phyloP scores from a whole-genome alignment of 2,888 invertebrate species.

The Thecophora atra region DNA sequence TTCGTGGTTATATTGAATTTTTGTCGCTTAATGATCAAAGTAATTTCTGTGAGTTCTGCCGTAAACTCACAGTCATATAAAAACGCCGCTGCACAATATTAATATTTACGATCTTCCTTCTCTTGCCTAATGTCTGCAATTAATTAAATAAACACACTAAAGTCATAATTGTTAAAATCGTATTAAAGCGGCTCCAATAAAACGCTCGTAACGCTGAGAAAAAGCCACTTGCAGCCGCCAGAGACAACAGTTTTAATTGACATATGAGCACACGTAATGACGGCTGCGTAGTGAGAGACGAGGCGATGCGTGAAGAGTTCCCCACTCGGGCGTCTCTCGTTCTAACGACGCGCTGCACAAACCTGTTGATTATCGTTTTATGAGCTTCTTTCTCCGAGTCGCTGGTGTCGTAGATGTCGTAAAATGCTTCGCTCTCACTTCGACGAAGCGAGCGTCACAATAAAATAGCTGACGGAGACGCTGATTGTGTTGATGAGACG shows the following conservation, averaged over 20 bases:
- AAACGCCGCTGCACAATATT: background rate
- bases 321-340: slow-evolving; percentile 10
- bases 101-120: slow-evolving; percentile 21
- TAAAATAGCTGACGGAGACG: slow-evolving; percentile 23
- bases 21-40: too few species aligned
- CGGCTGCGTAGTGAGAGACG: background rate
- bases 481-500: slow-evolving; percentile 10
- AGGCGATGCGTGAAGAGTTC: background rate
- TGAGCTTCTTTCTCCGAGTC: background rate
- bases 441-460: slow-evolving; percentile 11
- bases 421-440: slow-evolving; percentile 26
- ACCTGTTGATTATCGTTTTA: slow-evolving; percentile 14
- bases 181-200: slow-evolving; percentile 4
- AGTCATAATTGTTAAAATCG: slow-evolving; percentile 15
- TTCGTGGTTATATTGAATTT: too few species aligned
- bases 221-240: background rate
- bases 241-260: slow-evolving; percentile 34
- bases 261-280: slow-evolving; percentile 29
- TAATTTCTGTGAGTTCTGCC: too few species aligned
- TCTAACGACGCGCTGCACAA: slow-evolving; percentile 13
- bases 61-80: too few species aligned
- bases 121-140: slow-evolving; percentile 3
- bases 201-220: background rate
- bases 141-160: slow-evolving; percentile 25
- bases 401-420: slow-evolving; percentile 4